Evolutionary conservation across 2,888 invertebrate species (phyloP), one percentile per base, ranked within the genome.

Genomic region (Junonia oenone): DNA sequence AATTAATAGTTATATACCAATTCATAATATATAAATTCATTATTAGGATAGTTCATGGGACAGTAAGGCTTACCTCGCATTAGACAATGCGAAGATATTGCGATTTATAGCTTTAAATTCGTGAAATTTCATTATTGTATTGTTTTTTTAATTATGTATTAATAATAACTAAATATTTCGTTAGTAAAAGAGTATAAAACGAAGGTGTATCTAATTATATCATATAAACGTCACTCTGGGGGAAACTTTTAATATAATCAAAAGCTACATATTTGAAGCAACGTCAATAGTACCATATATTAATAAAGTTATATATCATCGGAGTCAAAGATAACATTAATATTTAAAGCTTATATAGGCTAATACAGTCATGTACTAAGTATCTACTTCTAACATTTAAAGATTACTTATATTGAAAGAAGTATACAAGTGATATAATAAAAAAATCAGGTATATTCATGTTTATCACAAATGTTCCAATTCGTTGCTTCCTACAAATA

Each of bases 401-500:
- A 49, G 54, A 40, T 40, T 40, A 40, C 38, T 19, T 40, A 22
- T 11, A 52, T 37, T 45, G 51, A 47, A 47, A 54, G 50, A 56
- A 50, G 45, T 64, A 56, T 57, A 61, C 45, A 48, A 27, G 58
- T 58, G 50, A 50, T 55, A 56, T 26, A 54, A 15, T 50, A 50
- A 55, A 55, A 55, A 51, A 55, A 49, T 53, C 50, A 58, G 46
- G 55, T 61, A 53, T 52, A 59, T 61, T 49, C 54, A 58, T 64
- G 57, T 49, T 57, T 69, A 68, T 73, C 70, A 69, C 70, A 72
- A 66, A 61, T 46, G 53, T 66, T 65, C 56, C 53, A 65, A 68
- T 69, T 70, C 64, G 56, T 66, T 68, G 63, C 70, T 69, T 67
- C 59, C 55, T 52, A 51, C 49, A 63, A 60, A 60, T 53, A 59